Evolutionary conservation across 2,888 invertebrate genomes (phyloP), one percentile per base, ranked within the genome.

Genomic region (Drosophila phalerata): DNA sequence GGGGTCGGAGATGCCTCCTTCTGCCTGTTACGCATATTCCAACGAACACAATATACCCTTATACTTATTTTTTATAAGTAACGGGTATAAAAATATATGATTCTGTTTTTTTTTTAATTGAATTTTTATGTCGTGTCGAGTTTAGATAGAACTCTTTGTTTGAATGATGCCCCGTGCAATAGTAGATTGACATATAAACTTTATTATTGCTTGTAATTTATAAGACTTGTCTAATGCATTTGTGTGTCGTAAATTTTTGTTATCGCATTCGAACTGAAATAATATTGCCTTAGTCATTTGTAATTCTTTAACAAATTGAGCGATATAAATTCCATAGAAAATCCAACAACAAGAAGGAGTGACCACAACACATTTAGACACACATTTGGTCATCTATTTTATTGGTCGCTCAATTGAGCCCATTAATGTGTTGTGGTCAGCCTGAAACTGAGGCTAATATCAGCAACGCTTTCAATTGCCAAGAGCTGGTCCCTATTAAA

Each of bases 311-410:
- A 71, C 66, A 74, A 77, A 77, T 67, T 75, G 77, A 70, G 57
- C 22, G 55, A 42, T 37, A 74, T 67, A 70, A 74, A 70, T 74
- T 79, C 48, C 55, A 63, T 9, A 49, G 47, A 32, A 53, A 55
- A 55, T 45, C 43, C 43, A 63, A 51, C 51, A 49, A 32, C 34
- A 47, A 30, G 9, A 22, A 32, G 11, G 3, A 17, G 15, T n/a
- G 38, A 15, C 30, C 19, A 38, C 28, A 32, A 10, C 15, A 74
- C n/a, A n/a, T n/a, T 47, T 56, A 74, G 32, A 73, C 52, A 62
- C 51, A 67, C 69, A 69, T 77, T 73, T 78, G 69, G 73, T 73
- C 69, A 67, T 65, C 75, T 65, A 68, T 71, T 77, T 79, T 79
- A 77, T 75, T 73, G 75, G 56, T 28, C 58, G 58, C 57, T 78